phyloP scores from a whole-genome alignment of 2,888 invertebrate genomes.

The Vannuccia rotundouncinata region DNA sequence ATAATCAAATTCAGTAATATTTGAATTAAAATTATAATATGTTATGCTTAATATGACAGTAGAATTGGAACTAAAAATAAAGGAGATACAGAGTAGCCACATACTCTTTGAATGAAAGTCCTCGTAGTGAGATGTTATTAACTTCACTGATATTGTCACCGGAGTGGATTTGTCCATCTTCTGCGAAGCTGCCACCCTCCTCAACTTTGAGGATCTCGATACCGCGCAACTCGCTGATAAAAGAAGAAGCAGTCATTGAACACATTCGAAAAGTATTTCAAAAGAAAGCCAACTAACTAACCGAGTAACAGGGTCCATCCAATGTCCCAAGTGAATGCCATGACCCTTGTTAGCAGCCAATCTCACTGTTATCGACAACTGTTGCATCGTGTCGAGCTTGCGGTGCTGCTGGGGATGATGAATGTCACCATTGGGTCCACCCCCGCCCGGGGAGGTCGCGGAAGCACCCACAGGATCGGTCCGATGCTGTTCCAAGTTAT shows the following conservation, averaged over 20 bases:
- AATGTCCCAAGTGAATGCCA: neutral
- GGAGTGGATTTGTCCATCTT: neutral
- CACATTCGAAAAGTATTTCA: neutral
- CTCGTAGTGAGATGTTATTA: neutral
- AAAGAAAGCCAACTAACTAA: neutral
- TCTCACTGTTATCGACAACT: neutral
- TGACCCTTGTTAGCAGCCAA: neutral
- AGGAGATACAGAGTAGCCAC: no score
- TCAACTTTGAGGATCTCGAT: neutral
- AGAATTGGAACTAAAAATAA: no score
- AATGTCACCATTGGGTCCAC: no score
- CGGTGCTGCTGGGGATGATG: no score
- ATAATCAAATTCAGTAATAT: no score
- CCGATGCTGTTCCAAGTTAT: slow-evolving; percentile 4
- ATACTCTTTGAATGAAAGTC: neutral
- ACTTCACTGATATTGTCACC: neutral
- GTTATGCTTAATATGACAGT: no score
- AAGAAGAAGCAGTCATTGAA: neutral
- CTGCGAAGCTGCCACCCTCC: neutral
- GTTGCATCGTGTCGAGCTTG: neutral
- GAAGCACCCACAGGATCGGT: slow-evolving; percentile 40
- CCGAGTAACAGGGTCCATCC: neutral
- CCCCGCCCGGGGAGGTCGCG: neutral
- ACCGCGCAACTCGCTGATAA: neutral
- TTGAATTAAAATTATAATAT: no score